Evolutionary conservation across 2,113 vertebrate species (phyloP).

Genomic region (Scatophagus argus): DNA sequence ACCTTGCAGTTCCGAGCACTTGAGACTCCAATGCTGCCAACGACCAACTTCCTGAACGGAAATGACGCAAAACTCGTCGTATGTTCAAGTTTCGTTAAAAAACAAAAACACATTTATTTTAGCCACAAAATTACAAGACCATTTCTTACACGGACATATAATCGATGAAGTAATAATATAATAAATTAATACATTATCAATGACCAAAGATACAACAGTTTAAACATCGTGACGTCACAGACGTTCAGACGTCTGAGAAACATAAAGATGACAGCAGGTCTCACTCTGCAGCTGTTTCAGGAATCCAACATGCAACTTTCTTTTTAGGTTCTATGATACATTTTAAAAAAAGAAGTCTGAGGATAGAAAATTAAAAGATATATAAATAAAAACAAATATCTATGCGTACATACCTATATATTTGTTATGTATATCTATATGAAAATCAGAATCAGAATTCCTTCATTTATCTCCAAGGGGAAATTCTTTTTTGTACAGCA

Average conservation of each 20-base stretch:
- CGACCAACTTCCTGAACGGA: constrained; percentile 43
- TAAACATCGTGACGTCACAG: neutral
- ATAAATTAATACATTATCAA: neutral
- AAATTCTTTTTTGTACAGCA: too few species aligned
- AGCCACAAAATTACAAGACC: too few species aligned
- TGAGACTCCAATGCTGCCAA: neutral
- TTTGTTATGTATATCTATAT: too few species aligned
- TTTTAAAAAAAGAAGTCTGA: neutral
- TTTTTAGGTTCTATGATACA: too few species aligned
- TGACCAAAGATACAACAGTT: neutral
- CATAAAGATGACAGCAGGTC: neutral
- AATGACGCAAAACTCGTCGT: constrained; percentile 43
- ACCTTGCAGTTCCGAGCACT: constrained; percentile 25
- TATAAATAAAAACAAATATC: too few species aligned
- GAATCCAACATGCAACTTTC: too few species aligned
- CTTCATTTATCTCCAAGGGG: too few species aligned
- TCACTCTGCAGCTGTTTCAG: neutral
- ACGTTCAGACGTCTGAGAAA: neutral
- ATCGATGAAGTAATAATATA: neutral
- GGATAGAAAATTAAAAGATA: too few species aligned
- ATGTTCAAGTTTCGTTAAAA: constrained; percentile 14
- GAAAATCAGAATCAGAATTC: too few species aligned
- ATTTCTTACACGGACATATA: neutral
- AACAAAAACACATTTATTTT: neutral
- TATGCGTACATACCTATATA: too few species aligned